Percentiles rank a stretch among this genome's conserved stretches.
Evolutionary conservation across 2,113 vertebrate genomes (phyloP).

Genomic region (Dinomys branickii): DNA sequence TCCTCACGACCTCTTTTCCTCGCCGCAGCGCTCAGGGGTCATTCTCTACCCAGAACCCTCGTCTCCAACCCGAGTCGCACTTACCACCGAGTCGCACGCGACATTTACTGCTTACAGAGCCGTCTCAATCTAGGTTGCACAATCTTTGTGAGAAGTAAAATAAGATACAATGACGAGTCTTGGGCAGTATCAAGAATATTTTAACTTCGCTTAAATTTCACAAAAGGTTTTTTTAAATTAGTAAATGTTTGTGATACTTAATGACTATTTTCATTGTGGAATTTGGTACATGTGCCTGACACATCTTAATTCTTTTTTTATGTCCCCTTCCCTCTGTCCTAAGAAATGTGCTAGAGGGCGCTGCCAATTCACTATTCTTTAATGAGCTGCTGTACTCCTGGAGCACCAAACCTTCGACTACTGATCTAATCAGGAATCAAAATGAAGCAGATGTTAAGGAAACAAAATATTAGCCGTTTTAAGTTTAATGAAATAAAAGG

Average conservation of each 20-base stretch:
- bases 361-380: background rate
- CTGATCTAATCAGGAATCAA: background rate
- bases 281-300: too few species aligned
- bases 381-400: background rate
- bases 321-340: background rate
- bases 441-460: background rate
- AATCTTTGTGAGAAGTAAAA: background rate
- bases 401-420: background rate
- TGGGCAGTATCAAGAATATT: background rate
- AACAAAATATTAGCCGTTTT: background rate
- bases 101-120: background rate
- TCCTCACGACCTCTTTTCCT: background rate
- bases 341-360: conserved; percentile 36
- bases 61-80: background rate
- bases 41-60: background rate
- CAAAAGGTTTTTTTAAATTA: background rate
- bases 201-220: background rate
- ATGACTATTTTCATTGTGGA: background rate
- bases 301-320: background rate
- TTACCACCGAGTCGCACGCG: background rate
- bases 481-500: conserved; percentile 5
- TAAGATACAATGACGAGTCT: background rate
- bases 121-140: background rate
- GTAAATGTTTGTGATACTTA: background rate
- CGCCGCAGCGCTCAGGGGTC: background rate